Evolutionary conservation across 2,888 invertebrate genomes (phyloP).

Genomic region (Brenthis ino): DNA sequence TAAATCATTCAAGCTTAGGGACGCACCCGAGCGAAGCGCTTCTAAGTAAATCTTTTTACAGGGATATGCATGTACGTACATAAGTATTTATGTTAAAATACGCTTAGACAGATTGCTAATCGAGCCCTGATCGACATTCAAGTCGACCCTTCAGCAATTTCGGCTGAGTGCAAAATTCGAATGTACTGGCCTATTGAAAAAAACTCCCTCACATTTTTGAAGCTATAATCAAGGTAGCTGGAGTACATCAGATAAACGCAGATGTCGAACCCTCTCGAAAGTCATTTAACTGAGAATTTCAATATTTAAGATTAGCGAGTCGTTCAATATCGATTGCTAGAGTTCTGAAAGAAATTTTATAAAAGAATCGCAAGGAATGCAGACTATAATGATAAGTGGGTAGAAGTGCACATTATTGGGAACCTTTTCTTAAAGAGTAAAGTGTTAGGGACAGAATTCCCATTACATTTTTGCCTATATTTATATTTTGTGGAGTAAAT

Average conservation of each 20-base stretch:
- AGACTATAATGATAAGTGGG: neutral
- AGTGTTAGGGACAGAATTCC: neutral
- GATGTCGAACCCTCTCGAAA: conserved; percentile 14
- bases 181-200: conserved; percentile 41
- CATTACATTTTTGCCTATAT: too few species aligned
- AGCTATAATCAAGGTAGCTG: conserved; percentile 37
- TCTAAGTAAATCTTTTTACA: conserved; percentile 17
- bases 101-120: conserved; percentile 48
- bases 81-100: conserved; percentile 17
- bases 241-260: conserved; percentile 31
- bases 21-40: neutral
- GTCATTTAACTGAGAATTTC: conserved; percentile 14
- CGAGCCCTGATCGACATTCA: conserved; percentile 46
- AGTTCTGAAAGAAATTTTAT: neutral
- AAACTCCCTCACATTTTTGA: conserved; percentile 39
- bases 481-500: too few species aligned
- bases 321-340: conserved; percentile 12
- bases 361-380: neutral
- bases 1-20: too few species aligned
- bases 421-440: neutral
- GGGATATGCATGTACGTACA: conserved; percentile 10
- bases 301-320: conserved; percentile 10
- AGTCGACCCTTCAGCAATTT: conserved; percentile 49
- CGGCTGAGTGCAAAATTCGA: conserved; percentile 39
- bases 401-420: neutral